Evolutionary conservation across 2,113 vertebrate species (phyloP), one percentile per base, ranked within the genome.

Genomic region (Malurus alboscapulatus): DNA sequence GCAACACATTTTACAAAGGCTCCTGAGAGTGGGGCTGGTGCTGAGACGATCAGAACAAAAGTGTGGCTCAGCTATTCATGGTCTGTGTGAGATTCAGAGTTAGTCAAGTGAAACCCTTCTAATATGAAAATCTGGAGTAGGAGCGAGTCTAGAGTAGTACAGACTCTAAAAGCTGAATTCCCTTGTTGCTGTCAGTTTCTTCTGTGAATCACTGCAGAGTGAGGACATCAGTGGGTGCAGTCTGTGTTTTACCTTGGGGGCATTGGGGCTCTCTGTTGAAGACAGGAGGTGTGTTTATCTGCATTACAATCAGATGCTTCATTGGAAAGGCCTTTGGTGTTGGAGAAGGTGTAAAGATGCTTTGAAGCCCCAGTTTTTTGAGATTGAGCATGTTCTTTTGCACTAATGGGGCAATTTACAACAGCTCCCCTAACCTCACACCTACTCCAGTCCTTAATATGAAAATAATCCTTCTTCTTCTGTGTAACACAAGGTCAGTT

Each of bases 241-340:
- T 34, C 15, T 58, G 18, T 3, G 0, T 65, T 10, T 48, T 40
- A n/a, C 6, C 53, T 40, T 9, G 36, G 48, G 25, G 29, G 25
- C 5, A 1, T 10, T 5, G 2, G 14, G 17, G 7, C 10, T 38
- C 48, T 30, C 20, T 3, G 0, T n/a, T n/a, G n/a, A 82, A 84
- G n/a, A n/a, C 40, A 72, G 29, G 26, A 78, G 15, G 7, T 30
- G 0, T 62, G 18, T 51, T 84, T 84, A 18, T 53, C 47, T 74
- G 7, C 1, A 5, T 71, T 68, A 19, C 21, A 53, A 20, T 67
- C 40, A 51, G 44, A 69, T 44, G 34, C 5, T 47, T 59, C 14
- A 16, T 4, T 67, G 44, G 36, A 86, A 83, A 63, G 42, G 12
- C 8, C 6, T 4, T 61, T 69, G 30, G 8, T 75, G 19, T 72